Percentiles rank a stretch among this genome's conserved stretches.
Conservation (phyloP, 2,888 invertebrate species). For the Eilema sororculum region DNA sequence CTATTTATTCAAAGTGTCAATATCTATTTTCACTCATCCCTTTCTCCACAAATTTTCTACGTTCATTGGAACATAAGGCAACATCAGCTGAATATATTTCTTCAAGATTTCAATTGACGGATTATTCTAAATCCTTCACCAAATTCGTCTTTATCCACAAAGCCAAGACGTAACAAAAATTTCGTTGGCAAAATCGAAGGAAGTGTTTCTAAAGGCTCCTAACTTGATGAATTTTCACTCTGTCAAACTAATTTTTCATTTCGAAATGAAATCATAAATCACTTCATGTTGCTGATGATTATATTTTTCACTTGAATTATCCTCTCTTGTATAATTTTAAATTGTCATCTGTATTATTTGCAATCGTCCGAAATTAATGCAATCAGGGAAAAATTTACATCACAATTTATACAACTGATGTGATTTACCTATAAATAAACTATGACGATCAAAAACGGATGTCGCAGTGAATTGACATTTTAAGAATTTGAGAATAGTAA, state of each 20-base stretch:
- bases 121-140: slow-evolving; percentile 30
- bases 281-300: slow-evolving; percentile 3
- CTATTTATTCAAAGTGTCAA: neutral
- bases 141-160: slow-evolving; percentile 20
- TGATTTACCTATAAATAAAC: neutral
- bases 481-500: too few relatives aligned
- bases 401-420: neutral
- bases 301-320: slow-evolving; percentile 5
- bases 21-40: neutral
- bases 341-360: neutral
- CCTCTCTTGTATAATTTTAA: neutral
- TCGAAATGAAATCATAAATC: slow-evolving; percentile 19
- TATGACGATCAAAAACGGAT: neutral
- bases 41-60: neutral
- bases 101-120: slow-evolving; percentile 31
- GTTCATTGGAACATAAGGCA: neutral
- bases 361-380: neutral
- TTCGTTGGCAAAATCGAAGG: slow-evolving; percentile 8
- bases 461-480: neutral
- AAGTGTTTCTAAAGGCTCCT: slow-evolving; percentile 17
- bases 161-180: slow-evolving; percentile 27
- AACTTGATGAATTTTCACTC: slow-evolving; percentile 37
- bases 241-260: slow-evolving; percentile 40
- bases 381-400: neutral
- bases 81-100: slow-evolving; percentile 7